Conservation (phyloP, 2,797 vertebrate species). For the Hirundo rustica region DNA sequence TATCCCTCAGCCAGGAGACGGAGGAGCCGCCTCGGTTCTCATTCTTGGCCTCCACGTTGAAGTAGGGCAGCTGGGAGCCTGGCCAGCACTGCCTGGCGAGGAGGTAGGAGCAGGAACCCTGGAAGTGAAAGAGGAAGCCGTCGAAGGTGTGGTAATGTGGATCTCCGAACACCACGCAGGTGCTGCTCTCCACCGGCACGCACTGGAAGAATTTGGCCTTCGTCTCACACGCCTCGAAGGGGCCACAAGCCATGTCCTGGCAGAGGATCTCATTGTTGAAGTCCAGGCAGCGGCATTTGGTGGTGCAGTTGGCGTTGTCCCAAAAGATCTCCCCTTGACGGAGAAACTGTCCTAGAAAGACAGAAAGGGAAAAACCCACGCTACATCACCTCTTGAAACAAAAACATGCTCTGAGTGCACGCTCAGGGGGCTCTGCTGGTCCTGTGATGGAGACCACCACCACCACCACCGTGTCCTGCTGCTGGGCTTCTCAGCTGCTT, state of each 20-base stretch:
- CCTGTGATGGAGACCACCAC: not conserved
- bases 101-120: slow-evolving; percentile 97
- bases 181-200: slow-evolving; percentile 92
- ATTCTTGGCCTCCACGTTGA: slow-evolving; percentile 97
- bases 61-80: slow-evolving; percentile 87
- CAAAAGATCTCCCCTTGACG: slow-evolving; percentile 95
- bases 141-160: slow-evolving; percentile 99
- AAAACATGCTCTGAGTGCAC: not conserved
- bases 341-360: slow-evolving; percentile 87
- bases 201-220: slow-evolving; percentile 92
- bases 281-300: slow-evolving; percentile 94
- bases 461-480: not conserved
- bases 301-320: slow-evolving; percentile 90
- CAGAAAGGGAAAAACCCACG: not conserved
- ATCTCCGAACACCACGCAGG: slow-evolving; percentile 97
- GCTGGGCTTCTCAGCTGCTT: not conserved
- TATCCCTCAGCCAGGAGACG: slow-evolving; percentile 94
- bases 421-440: not conserved
- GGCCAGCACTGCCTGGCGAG: slow-evolving; percentile 93
- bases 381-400: not conserved
- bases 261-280: slow-evolving; percentile 91
- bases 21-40: slow-evolving; percentile 89
- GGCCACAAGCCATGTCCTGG: slow-evolving; percentile 87
- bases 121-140: slow-evolving; percentile 98
- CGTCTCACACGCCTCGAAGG: slow-evolving; percentile 90